Conservation (phyloP, 2,797 vertebrate genomes). For the Craterocephalus amniculus region DNA sequence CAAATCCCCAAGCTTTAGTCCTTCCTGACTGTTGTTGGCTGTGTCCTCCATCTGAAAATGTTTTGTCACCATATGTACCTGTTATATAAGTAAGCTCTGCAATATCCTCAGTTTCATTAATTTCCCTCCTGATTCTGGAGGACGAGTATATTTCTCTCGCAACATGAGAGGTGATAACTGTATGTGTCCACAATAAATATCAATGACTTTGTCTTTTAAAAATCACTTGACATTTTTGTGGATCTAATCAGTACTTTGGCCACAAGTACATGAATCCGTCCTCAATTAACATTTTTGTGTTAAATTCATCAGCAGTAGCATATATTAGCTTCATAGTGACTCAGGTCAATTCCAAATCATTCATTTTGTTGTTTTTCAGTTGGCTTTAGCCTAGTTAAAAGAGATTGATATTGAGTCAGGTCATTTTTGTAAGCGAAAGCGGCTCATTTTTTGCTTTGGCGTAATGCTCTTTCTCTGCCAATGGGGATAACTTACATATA, state of each 20-base stretch:
- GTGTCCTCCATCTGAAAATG: conserved; percentile 42
- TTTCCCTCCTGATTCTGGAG: conserved; percentile 40
- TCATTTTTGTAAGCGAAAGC: no score
- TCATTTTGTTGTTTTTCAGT: no score
- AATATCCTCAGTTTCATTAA: conserved; percentile 48
- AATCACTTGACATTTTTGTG: conserved; percentile 3
- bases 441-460: no score
- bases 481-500: no score
- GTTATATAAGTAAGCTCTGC: conserved; percentile 48
- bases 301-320: no score
- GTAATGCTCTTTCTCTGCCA: no score
- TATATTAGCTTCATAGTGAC: no score
- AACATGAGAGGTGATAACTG: conserved; percentile 4
- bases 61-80: conserved; percentile 53
- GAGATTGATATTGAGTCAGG: no score
- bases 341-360: neutral
- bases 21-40: conserved; percentile 42
- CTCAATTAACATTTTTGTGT: no score
- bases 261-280: no score
- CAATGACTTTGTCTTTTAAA: neutral
- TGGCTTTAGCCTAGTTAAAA: no score
- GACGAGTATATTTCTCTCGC: conserved; percentile 10
- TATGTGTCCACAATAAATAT: neutral
- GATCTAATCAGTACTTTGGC: neutral
- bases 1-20: conserved; percentile 53